Percentiles rank a stretch among this genome's conserved stretches.
Conservation (phyloP, 2,888 invertebrate species). For the Gymnocheta viridis region DNA sequence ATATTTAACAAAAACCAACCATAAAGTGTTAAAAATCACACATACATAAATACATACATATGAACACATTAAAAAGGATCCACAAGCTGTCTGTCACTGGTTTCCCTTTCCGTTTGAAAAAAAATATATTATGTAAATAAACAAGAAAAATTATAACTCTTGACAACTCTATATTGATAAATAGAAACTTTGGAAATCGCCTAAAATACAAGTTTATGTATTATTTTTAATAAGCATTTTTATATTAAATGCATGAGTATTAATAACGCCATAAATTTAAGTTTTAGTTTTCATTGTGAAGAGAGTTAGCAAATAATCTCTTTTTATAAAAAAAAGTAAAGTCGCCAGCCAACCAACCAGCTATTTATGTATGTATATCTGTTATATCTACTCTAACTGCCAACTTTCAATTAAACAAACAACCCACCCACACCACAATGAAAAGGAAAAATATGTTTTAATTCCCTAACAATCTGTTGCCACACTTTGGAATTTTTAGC, state of each 20-base stretch:
- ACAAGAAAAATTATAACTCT: conserved; percentile 34
- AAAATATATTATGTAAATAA: background rate
- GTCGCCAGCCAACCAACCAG: conserved; percentile 35
- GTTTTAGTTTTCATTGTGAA: conserved; percentile 23
- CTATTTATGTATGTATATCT: too few species aligned
- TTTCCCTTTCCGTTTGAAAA: conserved; percentile 54
- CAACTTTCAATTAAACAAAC: conserved; percentile 56
- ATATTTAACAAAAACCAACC: conserved; percentile 41
- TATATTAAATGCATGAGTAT: background rate
- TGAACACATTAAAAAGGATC: background rate
- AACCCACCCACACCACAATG: conserved; percentile 32
- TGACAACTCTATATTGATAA: conserved; percentile 44
- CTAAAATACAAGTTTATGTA: conserved; percentile 2
- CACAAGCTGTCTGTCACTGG: conserved; percentile 39
- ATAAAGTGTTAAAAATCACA: conserved; percentile 30
- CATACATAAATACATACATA: background rate
- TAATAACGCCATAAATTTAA: conserved; percentile 16
- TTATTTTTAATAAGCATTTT: conserved; percentile 37
- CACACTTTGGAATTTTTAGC: conserved; percentile 64
- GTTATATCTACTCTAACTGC: conserved; percentile 19
- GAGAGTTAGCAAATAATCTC: background rate
- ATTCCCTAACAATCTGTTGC: conserved; percentile 68
- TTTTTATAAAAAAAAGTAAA: conserved; percentile 8
- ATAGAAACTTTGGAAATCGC: background rate
- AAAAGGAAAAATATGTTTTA: conserved; percentile 56